Percentiles rank a stretch among this genome's conserved stretches.
These are phyloP conservation scores for Lycopodina hypogea DNA, from an alignment of 37 sponge, comb jelly and placozoan species.

Conservation along the genomic window DNA sequence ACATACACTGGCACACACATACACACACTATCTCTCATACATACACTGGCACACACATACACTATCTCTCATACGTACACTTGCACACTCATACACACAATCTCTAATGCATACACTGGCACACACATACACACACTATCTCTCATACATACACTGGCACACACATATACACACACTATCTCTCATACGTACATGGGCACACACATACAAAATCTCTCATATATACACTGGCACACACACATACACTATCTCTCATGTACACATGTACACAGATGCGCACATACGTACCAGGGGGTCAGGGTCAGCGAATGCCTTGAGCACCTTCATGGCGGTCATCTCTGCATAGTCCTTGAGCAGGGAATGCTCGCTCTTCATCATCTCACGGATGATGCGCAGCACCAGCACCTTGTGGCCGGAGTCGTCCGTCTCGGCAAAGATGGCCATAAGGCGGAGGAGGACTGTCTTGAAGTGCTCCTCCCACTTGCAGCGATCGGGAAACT, in stretches of 20 bases:
- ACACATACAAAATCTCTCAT: not conserved
- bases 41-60: not conserved
- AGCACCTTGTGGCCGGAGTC: slow-evolving; percentile 29
- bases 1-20: not conserved
- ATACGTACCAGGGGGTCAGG: slow-evolving; percentile 40
- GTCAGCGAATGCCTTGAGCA: slow-evolving; percentile 48
- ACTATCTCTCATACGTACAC: no score
- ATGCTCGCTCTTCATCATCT: slow-evolving; percentile 52
- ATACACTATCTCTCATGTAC: no score
- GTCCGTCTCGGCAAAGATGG: slow-evolving; percentile 12
- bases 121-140: not conserved
- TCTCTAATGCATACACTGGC: no score
- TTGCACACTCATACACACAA: no score
- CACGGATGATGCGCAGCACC: slow-evolving; percentile 56
- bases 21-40: no score
- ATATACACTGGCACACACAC: not conserved
- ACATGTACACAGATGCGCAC: no score
- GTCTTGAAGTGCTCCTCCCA: slow-evolving; percentile 70
- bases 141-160: no score
- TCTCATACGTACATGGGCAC: no score
- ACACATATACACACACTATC: not conserved
- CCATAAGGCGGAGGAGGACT: slow-evolving; percentile 19
- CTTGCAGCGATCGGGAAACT: slow-evolving; percentile 46
- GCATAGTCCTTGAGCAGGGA: slow-evolving; percentile 47
- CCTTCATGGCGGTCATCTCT: slow-evolving; percentile 56